Evolutionary conservation across 1,140 invertebrate species (phyloP).

Genomic region (Bombus balteatus): DNA sequence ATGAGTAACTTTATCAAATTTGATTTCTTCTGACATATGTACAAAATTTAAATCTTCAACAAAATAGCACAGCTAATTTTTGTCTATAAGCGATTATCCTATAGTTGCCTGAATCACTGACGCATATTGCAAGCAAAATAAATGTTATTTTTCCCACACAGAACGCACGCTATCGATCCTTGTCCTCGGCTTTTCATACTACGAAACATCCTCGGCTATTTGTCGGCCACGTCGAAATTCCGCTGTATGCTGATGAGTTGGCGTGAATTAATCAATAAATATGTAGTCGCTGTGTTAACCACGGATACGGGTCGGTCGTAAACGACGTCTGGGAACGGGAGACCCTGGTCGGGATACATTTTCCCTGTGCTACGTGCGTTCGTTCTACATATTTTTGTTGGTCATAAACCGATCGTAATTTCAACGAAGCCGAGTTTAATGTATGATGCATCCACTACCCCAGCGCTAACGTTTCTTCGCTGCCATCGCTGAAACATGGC

Average conservation of each 20-base stretch:
- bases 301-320: constrained; percentile 67
- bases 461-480: not conserved
- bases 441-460: constrained; percentile 8
- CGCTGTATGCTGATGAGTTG: constrained; percentile 48
- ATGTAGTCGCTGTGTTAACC: constrained; percentile 72
- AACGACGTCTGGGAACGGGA: constrained; percentile 74
- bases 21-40: too few species aligned
- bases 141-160: not conserved
- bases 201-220: constrained; percentile 4
- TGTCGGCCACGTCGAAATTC: constrained; percentile 34
- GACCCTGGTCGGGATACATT: constrained; percentile 58
- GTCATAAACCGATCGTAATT: constrained; percentile 43
- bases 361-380: constrained; percentile 1
- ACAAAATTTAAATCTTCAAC: too few species aligned
- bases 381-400: constrained; percentile 7
- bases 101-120: not conserved
- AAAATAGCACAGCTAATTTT: too few species aligned
- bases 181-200: not conserved
- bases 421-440: not conserved
- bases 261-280: constrained; percentile 78
- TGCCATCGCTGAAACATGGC: not conserved
- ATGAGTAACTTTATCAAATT: not conserved
- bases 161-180: not conserved
- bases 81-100: not conserved
- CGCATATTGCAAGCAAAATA: accelerated